phyloP scores from a whole-genome alignment of 2,888 invertebrate genomes.

The Mythimna impura region DNA sequence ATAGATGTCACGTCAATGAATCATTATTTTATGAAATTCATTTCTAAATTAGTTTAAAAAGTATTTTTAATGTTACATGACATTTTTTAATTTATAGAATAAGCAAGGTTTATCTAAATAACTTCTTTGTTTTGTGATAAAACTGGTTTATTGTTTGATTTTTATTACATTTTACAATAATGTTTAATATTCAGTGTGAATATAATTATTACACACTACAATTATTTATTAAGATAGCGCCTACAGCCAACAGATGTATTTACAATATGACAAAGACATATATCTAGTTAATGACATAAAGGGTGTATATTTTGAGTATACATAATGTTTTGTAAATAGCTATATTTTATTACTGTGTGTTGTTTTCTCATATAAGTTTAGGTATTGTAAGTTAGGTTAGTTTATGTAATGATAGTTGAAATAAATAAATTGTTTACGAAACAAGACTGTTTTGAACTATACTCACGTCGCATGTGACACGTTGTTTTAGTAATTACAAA shows the following conservation, averaged over 20 bases:
- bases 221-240: slow-evolving; percentile 8
- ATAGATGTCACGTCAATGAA: not conserved
- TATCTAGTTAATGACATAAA: not conserved
- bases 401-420: slow-evolving; percentile 7
- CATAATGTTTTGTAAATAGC: slow-evolving; percentile 39
- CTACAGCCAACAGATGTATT: slow-evolving; percentile 11
- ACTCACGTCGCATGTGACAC: too few relatives aligned
- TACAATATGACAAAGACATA: not conserved
- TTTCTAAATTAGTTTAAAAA: slow-evolving; percentile 5
- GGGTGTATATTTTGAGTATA: slow-evolving; percentile 3
- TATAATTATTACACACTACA: not conserved
- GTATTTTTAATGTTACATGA: slow-evolving; percentile 5
- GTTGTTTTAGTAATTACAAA: too few relatives aligned
- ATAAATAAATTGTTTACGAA: slow-evolving; percentile 26
- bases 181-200: not conserved
- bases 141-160: slow-evolving; percentile 1
- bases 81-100: slow-evolving; percentile 19
- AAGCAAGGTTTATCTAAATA: not conserved
- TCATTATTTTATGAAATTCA: slow-evolving; percentile 17
- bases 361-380: slow-evolving; percentile 13
- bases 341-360: not conserved
- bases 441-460: too few relatives aligned
- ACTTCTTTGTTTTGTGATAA: not conserved
- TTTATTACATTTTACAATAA: not conserved
- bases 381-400: slow-evolving; percentile 25